Conservation (phyloP, 2,797 vertebrate species). For the Cossypha caffra region DNA sequence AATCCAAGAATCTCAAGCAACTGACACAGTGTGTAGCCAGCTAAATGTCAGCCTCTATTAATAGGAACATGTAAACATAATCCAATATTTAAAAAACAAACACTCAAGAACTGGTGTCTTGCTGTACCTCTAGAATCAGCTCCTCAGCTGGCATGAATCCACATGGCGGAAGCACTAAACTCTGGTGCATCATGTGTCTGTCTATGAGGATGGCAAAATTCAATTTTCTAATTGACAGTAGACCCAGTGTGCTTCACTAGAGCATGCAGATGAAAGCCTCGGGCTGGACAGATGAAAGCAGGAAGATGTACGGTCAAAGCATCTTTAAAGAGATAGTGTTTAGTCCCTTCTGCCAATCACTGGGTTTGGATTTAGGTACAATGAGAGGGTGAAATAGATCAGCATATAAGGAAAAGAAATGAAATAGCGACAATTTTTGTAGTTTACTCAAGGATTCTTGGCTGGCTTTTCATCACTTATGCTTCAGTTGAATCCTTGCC, state of each 20-base stretch:
- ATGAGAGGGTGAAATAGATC: neutral
- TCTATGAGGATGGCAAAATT: neutral
- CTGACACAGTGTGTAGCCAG: slow-evolving; percentile 19
- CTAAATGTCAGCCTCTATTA: slow-evolving; percentile 37
- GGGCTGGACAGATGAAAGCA: neutral
- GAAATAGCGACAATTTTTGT: neutral
- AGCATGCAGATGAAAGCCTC: neutral
- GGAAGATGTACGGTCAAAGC: neutral
- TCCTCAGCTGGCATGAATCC: neutral
- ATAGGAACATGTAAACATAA: slow-evolving; percentile 44
- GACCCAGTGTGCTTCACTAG: neutral
- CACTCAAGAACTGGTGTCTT: neutral
- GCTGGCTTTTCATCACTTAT: neutral
- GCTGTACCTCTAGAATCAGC: neutral
- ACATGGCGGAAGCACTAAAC: neutral
- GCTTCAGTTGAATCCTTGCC: neutral
- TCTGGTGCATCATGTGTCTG: neutral
- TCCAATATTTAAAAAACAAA: slow-evolving; percentile 58
- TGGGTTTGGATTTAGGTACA: neutral
- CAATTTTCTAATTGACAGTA: neutral
- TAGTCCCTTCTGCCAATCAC: neutral
- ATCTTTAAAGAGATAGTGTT: neutral
- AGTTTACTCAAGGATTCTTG: neutral
- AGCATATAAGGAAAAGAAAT: neutral
- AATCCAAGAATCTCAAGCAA: slow-evolving; percentile 5